Conservation (phyloP, 2,797 vertebrate genomes). For the Pseudochaenichthys georgianus region DNA sequence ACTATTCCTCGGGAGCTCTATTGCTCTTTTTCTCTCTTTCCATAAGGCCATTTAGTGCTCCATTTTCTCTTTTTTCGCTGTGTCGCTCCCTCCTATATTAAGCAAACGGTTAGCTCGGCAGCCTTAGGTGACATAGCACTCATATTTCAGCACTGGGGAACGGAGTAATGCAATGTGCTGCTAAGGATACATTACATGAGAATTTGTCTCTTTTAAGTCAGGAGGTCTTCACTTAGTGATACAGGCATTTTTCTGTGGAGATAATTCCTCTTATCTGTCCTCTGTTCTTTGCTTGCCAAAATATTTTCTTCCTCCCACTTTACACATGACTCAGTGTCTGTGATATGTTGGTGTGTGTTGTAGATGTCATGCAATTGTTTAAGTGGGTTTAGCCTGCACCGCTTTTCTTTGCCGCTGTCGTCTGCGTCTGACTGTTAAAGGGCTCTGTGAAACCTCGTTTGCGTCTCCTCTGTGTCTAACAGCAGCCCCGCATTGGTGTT, state of each 20-base stretch:
- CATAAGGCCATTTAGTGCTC: slow-evolving; percentile 72
- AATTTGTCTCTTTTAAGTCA: slow-evolving; percentile 84
- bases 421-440: slow-evolving; percentile 31
- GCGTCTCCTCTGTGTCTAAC: slow-evolving; percentile 16
- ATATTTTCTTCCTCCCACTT: slow-evolving; percentile 22
- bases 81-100: slow-evolving; percentile 73
- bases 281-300: slow-evolving; percentile 59
- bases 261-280: slow-evolving; percentile 69
- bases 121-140: slow-evolving; percentile 85
- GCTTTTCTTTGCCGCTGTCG: slow-evolving; percentile 15
- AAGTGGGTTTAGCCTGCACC: slow-evolving; percentile 22
- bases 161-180: slow-evolving; percentile 78
- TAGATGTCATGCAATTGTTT: slow-evolving; percentile 10
- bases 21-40: slow-evolving; percentile 73
- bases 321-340: slow-evolving; percentile 5
- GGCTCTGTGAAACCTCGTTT: slow-evolving; percentile 31
- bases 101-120: slow-evolving; percentile 78
- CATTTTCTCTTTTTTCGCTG: slow-evolving; percentile 69
- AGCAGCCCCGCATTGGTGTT: slow-evolving; percentile 28
- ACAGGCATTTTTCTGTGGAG: slow-evolving; percentile 74
- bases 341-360: slow-evolving; percentile 17
- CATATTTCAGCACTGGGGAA: slow-evolving; percentile 83
- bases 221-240: slow-evolving; percentile 76
- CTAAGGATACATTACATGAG: slow-evolving; percentile 83
- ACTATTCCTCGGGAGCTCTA: slow-evolving; percentile 76